Percentiles rank a stretch among this genome's conserved stretches.
These are phyloP conservation scores for Oeneis ivallda DNA, from an alignment of 2,888 invertebrate species.

Conservation along the genomic window DNA sequence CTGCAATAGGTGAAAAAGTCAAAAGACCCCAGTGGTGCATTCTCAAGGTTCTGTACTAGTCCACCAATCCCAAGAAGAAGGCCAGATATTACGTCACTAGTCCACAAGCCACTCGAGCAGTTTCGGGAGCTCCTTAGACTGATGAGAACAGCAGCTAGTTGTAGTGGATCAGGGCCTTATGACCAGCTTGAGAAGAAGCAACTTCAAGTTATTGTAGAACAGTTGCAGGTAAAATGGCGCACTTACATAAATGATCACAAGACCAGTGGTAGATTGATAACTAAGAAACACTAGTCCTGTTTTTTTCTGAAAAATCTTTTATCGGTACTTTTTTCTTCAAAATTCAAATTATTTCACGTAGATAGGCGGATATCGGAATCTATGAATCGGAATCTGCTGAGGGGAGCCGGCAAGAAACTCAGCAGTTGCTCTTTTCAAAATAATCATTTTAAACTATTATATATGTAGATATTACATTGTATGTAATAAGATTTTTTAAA, in stretches of 20 bases:
- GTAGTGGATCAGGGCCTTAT: constrained; percentile 67
- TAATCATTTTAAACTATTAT: too few species aligned
- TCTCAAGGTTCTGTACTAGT: constrained; percentile 89
- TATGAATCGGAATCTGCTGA: too few species aligned
- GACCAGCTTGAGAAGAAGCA: constrained; percentile 76
- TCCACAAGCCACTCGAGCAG: constrained; percentile 93
- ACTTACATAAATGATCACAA: not conserved
- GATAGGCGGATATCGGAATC: too few species aligned
- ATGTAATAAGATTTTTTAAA: too few species aligned
- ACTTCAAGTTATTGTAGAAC: constrained; percentile 73
- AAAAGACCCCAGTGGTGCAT: constrained; percentile 88
- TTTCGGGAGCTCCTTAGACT: constrained; percentile 74
- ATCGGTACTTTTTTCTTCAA: too few species aligned
- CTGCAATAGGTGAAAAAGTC: constrained; percentile 83
- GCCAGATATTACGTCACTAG: constrained; percentile 91
- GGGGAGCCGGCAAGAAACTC: too few species aligned
- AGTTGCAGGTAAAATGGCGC: constrained; percentile 62
- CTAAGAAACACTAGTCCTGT: not conserved
- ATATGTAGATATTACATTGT: too few species aligned
- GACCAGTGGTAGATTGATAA: not conserved
- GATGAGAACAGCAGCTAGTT: constrained; percentile 70
- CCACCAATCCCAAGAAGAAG: constrained; percentile 90
- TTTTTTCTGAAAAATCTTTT: not conserved
- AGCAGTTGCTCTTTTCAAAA: too few species aligned
- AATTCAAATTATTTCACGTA: too few species aligned